These are phyloP conservation scores for Stenodera caucasica DNA, from an alignment of 2,888 invertebrate genomes.

Conservation along the genomic window DNA sequence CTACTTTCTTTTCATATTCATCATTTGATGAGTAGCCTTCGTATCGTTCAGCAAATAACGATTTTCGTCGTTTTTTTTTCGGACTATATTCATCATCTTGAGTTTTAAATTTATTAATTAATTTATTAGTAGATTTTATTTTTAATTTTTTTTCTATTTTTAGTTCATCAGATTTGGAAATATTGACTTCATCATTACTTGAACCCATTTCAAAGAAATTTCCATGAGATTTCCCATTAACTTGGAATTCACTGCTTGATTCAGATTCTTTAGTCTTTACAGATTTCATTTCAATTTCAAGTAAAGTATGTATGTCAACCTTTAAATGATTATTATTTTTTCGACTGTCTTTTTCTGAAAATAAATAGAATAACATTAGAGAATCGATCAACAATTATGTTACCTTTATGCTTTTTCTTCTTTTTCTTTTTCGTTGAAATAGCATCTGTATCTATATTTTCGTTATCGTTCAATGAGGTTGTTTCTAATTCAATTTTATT, in stretches of 20 bases:
- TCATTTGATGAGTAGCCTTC: conserved; percentile 1
- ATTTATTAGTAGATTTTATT: neutral
- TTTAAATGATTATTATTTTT: neutral
- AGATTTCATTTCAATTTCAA: neutral
- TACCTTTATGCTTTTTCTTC: neutral
- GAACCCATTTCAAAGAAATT: neutral
- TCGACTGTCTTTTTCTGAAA: neutral
- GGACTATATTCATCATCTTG: neutral
- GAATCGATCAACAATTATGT: neutral
- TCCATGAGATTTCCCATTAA: neutral
- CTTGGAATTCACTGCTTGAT: too few relatives aligned
- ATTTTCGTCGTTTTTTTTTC: neutral
- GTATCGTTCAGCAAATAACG: neutral
- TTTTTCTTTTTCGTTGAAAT: neutral
- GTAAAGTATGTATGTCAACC: too few relatives aligned
- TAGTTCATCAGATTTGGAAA: neutral
- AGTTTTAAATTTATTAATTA: neutral
- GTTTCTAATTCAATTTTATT: neutral
- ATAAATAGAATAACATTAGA: neutral
- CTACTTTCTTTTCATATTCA: neutral
- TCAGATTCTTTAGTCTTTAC: neutral
- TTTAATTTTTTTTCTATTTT: neutral
- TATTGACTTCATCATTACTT: neutral
- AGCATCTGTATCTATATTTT: neutral
- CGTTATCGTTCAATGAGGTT: neutral